Evolutionary conservation across 2,888 invertebrate genomes (phyloP).

Genomic region (Rhingia campestris): DNA sequence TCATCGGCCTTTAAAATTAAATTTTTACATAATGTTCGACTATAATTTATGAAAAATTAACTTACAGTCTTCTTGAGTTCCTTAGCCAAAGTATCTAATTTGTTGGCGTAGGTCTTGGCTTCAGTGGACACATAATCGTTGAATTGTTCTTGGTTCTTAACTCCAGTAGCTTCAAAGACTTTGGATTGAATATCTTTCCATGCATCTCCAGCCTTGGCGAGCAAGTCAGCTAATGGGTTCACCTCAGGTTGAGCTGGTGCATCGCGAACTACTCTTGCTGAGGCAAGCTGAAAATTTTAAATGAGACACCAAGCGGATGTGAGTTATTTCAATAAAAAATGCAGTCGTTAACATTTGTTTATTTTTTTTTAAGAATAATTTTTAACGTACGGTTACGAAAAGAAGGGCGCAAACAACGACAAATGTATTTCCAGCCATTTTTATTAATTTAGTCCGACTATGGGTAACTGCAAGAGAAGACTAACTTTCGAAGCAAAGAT

Average conservation of each 20-base stretch:
- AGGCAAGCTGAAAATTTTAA: constrained; percentile 49
- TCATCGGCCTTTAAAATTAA: constrained; percentile 43
- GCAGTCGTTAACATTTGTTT: background rate
- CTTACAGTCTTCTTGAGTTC: constrained; percentile 58
- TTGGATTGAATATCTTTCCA: constrained; percentile 45
- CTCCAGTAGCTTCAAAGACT: constrained; percentile 49
- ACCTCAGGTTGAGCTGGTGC: constrained; percentile 38
- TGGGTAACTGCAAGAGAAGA: constrained; percentile 63
- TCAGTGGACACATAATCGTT: constrained; percentile 35
- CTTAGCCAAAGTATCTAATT: constrained; percentile 35
- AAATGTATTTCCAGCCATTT: constrained; percentile 68
- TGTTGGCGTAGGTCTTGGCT: constrained; percentile 31
- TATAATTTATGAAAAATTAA: background rate
- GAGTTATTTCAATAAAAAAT: constrained; percentile 4
- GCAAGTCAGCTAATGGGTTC: constrained; percentile 36
- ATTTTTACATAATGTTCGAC: background rate
- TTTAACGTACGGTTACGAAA: constrained; percentile 60
- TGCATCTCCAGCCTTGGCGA: constrained; percentile 31
- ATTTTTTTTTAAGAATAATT: background rate
- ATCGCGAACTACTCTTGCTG: constrained; percentile 61
- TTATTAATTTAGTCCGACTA: constrained; percentile 50
- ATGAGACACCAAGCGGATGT: constrained; percentile 19
- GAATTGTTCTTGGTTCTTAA: constrained; percentile 52
- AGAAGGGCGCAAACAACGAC: constrained; percentile 57
- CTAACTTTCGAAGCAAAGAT: constrained; percentile 49